These are phyloP conservation scores for Gymnobelideus leadbeateri DNA, from an alignment of 2,113 vertebrate species.

Conservation along the genomic window DNA sequence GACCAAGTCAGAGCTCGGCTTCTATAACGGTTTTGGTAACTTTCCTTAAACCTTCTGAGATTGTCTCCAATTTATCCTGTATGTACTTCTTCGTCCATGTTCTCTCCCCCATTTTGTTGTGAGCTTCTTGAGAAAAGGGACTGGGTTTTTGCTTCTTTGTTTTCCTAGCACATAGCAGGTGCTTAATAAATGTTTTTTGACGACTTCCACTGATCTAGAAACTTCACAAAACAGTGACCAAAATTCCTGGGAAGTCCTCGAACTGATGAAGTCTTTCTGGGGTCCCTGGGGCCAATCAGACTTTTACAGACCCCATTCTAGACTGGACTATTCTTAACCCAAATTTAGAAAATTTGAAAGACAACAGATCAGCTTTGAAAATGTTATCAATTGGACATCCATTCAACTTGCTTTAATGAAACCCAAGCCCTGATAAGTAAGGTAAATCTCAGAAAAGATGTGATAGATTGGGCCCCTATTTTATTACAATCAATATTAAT, in stretches of 20 bases:
- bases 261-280: neutral
- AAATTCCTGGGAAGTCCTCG: neutral
- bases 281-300: neutral
- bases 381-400: neutral
- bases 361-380: neutral
- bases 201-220: conserved; percentile 12
- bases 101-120: neutral
- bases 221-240: neutral
- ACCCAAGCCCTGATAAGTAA: neutral
- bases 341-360: neutral
- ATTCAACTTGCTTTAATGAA: neutral
- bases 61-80: neutral
- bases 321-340: neutral
- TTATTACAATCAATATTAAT: no score
- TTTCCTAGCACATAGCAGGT: neutral
- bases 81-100: neutral
- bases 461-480: no score
- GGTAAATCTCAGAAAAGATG: neutral
- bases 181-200: neutral
- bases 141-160: neutral
- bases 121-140: neutral
- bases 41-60: neutral
- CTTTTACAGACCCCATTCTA: conserved; percentile 14
- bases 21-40: neutral
- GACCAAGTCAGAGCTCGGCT: neutral